A percentile compares a stretch with the other conserved stretches of the same genome.
Evolutionary conservation across 2,797 vertebrate genomes (phyloP).

Genomic region (Silurus lanzhouensis): DNA sequence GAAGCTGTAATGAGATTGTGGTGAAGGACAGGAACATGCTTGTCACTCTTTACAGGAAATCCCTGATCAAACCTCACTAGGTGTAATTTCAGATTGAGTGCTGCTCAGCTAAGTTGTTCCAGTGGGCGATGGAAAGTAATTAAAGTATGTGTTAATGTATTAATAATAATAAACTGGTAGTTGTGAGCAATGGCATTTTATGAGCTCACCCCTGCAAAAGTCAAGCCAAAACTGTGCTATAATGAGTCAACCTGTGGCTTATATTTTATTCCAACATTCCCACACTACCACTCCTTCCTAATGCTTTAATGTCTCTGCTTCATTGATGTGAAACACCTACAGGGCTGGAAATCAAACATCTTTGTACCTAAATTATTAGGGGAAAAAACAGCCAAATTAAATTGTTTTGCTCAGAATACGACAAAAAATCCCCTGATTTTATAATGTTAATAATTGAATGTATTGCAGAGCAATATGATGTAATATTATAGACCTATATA

Average conservation of each 20-base stretch:
- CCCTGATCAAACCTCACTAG: slow-evolving; percentile 19
- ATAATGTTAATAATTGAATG: slow-evolving; percentile 8
- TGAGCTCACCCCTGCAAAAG: slow-evolving; percentile 49
- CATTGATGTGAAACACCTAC: slow-evolving; percentile 52
- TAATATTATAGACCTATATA: not conserved
- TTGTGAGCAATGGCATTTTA: slow-evolving; percentile 56
- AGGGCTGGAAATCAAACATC: slow-evolving; percentile 42
- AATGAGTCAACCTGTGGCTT: slow-evolving; percentile 54
- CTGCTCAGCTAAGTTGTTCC: slow-evolving; percentile 47
- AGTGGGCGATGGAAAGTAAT: slow-evolving; percentile 53
- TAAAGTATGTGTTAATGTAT: slow-evolving; percentile 36
- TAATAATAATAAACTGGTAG: slow-evolving; percentile 49
- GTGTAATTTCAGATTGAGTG: slow-evolving; percentile 29
- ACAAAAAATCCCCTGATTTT: slow-evolving; percentile 4
- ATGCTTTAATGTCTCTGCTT: slow-evolving; percentile 49
- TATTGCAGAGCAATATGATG: not conserved
- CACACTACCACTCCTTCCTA: slow-evolving; percentile 51
- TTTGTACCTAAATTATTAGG: slow-evolving; percentile 22
- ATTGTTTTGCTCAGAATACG: slow-evolving; percentile 30
- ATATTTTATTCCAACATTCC: slow-evolving; percentile 54
- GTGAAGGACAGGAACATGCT: slow-evolving; percentile 41
- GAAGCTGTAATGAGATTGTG: slow-evolving; percentile 47
- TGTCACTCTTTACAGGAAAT: slow-evolving; percentile 48
- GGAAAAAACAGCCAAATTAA: slow-evolving; percentile 20
- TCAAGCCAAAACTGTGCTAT: slow-evolving; percentile 49